phyloP scores from a whole-genome alignment of 2,797 vertebrate species.

The Glyptemys insculpta region DNA sequence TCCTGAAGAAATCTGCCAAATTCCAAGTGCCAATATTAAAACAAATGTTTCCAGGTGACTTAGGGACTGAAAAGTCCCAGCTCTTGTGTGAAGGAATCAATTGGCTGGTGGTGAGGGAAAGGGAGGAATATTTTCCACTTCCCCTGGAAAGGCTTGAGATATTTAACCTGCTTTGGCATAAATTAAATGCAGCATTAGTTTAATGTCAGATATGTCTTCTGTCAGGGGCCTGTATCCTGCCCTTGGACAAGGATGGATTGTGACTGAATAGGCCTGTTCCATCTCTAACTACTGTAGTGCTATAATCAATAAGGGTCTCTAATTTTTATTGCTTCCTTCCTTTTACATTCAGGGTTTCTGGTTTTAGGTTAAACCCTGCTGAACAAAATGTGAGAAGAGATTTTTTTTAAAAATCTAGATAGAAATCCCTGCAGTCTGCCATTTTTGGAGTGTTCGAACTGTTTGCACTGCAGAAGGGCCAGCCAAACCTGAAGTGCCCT shows the following conservation, averaged over 20 bases:
- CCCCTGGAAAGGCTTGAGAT: background rate
- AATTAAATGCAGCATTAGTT: background rate
- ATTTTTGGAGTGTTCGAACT: background rate
- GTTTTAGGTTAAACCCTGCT: background rate
- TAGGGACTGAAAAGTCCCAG: background rate
- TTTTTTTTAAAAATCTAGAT: background rate
- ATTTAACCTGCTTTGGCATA: background rate
- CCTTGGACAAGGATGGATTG: constrained; percentile 2
- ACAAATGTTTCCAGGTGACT: background rate
- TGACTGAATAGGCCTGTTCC: background rate
- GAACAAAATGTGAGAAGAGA: background rate
- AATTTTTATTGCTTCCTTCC: background rate
- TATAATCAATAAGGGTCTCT: background rate
- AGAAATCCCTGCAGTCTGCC: background rate
- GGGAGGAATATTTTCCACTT: background rate
- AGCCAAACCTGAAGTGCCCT: background rate
- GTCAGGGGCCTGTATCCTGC: background rate
- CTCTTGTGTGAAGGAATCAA: background rate
- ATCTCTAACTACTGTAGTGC: background rate
- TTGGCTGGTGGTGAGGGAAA: background rate
- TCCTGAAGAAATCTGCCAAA: background rate
- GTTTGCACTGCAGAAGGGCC: background rate
- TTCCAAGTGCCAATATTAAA: background rate
- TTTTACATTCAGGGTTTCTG: background rate
- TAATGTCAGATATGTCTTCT: background rate